phyloP scores from a whole-genome alignment of 2,888 invertebrate genomes.

The Drosophila eohydei region DNA sequence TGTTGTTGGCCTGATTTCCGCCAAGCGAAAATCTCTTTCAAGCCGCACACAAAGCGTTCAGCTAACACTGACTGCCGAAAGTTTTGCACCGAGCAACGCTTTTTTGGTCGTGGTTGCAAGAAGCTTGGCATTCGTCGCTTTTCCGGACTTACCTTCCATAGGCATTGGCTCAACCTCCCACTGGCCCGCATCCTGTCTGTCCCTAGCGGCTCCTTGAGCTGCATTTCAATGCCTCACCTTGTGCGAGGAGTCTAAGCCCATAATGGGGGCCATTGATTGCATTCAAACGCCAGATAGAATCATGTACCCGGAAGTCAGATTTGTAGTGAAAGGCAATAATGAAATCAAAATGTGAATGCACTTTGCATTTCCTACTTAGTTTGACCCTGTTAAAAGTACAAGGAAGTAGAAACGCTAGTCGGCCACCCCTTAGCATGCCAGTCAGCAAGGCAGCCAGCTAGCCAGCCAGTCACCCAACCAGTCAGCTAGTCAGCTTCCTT shows the following conservation, averaged over 20 bases:
- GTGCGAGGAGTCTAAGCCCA: conserved; percentile 33
- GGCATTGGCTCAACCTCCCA: conserved; percentile 37
- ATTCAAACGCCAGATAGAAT: conserved; percentile 26
- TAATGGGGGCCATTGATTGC: conserved; percentile 50
- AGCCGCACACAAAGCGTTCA: conserved; percentile 54
- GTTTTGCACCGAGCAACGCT: conserved; percentile 37
- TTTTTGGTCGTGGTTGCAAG: conserved; percentile 22
- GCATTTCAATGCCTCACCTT: conserved; percentile 65
- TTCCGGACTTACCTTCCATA: conserved; percentile 38
- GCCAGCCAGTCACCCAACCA: neutral
- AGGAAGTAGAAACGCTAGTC: conserved; percentile 11
- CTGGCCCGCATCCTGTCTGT: conserved; percentile 8
- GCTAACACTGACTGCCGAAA: conserved; percentile 54
- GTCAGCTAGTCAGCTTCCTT: conserved; percentile 17
- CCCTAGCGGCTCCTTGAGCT: conserved; percentile 45
- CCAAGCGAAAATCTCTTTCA: conserved; percentile 63
- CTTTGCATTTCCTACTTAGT: conserved; percentile 79
- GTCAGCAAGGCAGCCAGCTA: conserved; percentile 7
- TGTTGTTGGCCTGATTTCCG: conserved; percentile 55
- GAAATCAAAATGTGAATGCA: conserved; percentile 80
- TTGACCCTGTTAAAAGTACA: conserved; percentile 70
- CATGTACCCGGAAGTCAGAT: conserved; percentile 81
- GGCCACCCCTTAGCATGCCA: conserved; percentile 1
- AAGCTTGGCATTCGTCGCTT: conserved; percentile 20
- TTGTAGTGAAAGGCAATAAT: conserved; percentile 64